These are phyloP conservation scores for Macaria liturata DNA, from an alignment of 2,888 invertebrate species.

Conservation along the genomic window DNA sequence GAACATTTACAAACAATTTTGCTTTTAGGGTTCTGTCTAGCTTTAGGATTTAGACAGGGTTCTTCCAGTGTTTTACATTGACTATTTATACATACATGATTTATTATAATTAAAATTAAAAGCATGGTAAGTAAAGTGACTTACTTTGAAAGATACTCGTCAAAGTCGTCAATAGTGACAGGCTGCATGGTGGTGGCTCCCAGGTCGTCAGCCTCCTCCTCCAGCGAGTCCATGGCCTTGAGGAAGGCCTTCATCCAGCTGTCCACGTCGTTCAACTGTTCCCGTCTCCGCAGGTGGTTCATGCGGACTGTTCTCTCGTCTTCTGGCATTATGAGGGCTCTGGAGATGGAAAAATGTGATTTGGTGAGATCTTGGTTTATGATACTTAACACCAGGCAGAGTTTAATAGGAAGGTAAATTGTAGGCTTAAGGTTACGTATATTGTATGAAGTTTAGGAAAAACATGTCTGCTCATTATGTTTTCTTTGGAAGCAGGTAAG, in stretches of 20 bases:
- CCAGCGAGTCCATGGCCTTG: slow-evolving; percentile 93
- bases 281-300: slow-evolving; percentile 92
- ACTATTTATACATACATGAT: too few species aligned
- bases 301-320: slow-evolving; percentile 93
- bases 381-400: too few species aligned
- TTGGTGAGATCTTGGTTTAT: neutral
- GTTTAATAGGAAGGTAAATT: too few species aligned
- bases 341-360: slow-evolving; percentile 43
- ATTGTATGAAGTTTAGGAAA: too few species aligned
- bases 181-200: slow-evolving; percentile 94
- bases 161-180: slow-evolving; percentile 95
- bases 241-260: slow-evolving; percentile 95
- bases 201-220: slow-evolving; percentile 91
- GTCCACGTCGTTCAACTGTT: slow-evolving; percentile 92
- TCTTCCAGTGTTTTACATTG: too few species aligned
- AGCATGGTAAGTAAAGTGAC: slow-evolving; percentile 42
- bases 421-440: too few species aligned
- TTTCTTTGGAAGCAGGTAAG: too few species aligned
- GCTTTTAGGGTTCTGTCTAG: too few species aligned
- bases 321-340: slow-evolving; percentile 94
- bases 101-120: too few species aligned
- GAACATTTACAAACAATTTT: too few species aligned
- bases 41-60: too few species aligned
- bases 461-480: too few species aligned
- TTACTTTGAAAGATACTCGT: slow-evolving; percentile 93